These are phyloP conservation scores for Metridium senile DNA, from an alignment of 92 coral and sea anemone genomes.

Conservation along the genomic window DNA sequence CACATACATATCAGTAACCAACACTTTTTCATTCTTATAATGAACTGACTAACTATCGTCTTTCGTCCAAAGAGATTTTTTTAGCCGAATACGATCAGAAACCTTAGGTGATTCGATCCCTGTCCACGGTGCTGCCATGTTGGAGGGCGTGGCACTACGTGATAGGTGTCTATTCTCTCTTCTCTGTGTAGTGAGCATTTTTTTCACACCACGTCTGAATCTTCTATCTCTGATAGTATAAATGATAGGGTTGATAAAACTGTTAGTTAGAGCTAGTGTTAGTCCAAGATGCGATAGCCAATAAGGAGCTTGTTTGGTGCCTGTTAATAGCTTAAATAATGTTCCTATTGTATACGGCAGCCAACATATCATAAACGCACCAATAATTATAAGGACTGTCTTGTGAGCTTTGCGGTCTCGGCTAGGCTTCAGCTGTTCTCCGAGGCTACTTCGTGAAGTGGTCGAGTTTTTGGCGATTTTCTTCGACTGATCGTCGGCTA, in stretches of 20 bases:
- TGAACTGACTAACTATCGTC: no score
- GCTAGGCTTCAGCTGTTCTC: background rate
- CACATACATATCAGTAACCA: no score
- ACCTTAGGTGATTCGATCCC: background rate
- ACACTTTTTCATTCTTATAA: no score
- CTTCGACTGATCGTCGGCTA: conserved; percentile 52
- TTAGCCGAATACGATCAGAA: background rate
- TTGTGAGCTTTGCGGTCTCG: conserved; percentile 58
- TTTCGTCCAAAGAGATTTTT: no score
- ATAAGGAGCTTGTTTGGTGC: conserved; percentile 23
- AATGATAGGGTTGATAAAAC: conserved; percentile 50
- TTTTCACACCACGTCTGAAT: conserved; percentile 47
- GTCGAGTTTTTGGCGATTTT: conserved; percentile 42
- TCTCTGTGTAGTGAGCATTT: conserved; percentile 21
- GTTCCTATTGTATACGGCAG: conserved; percentile 55
- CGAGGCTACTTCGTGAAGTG: background rate
- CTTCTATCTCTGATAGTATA: conserved; percentile 54
- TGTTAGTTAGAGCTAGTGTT: conserved; percentile 53
- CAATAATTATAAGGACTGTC: conserved; percentile 49
- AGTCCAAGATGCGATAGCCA: conserved; percentile 60
- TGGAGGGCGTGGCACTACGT: conserved; percentile 8
- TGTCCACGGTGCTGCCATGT: background rate
- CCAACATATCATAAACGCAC: conserved; percentile 51
- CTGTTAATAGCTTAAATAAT: conserved; percentile 44
- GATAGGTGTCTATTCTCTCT: background rate